Conservation (phyloP, 2,888 invertebrate species). For the Dicyrtoma fusca region DNA sequence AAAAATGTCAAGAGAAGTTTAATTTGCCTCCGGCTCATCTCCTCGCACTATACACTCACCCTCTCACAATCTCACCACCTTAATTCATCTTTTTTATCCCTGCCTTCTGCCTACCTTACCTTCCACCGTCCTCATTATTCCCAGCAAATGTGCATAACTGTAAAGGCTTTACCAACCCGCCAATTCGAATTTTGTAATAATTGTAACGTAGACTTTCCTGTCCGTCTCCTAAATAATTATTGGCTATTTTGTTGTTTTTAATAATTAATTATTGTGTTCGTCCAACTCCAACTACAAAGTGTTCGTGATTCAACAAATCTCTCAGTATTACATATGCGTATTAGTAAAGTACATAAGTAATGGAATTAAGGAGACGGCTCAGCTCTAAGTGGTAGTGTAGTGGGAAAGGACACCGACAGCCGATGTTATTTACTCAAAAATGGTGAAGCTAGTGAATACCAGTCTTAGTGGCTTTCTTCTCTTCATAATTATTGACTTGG, state of each 20-base stretch:
- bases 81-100: not conserved
- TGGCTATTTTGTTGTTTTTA: too few relatives aligned
- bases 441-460: not conserved
- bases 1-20: conserved; percentile 13
- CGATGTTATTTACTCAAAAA: not conserved
- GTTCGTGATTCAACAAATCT: too few relatives aligned
- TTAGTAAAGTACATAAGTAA: not conserved
- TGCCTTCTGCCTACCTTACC: not conserved
- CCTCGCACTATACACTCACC: not conserved
- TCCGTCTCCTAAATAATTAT: not conserved
- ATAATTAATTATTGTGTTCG: too few relatives aligned
- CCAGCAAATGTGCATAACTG: too few relatives aligned
- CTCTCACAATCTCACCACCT: not conserved
- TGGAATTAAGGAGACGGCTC: not conserved
- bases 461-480: not conserved
- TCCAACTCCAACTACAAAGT: too few relatives aligned
- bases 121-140: too few relatives aligned
- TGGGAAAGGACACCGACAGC: not conserved
- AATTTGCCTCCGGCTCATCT: conserved; percentile 15
- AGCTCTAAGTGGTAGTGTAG: not conserved
- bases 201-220: not conserved
- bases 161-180: not conserved
- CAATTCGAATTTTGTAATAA: not conserved
- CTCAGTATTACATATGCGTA: too few relatives aligned
- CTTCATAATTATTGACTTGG: not conserved